These are phyloP conservation scores for Bombyx mandarina DNA, from an alignment of 1,140 invertebrate species.

Conservation along the genomic window DNA sequence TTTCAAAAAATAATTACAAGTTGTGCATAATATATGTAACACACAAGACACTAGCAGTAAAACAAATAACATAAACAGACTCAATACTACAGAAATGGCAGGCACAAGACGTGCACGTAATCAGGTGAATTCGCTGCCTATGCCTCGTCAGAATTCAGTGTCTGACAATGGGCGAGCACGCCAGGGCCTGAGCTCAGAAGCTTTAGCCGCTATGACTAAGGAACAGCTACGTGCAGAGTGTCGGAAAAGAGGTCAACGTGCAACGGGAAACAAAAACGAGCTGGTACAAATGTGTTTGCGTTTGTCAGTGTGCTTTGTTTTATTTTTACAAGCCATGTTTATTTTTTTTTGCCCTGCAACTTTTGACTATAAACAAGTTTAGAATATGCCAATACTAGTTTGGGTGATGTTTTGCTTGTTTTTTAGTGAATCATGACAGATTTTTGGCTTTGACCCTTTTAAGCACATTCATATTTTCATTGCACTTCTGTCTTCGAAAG, in stretches of 20 bases:
- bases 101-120: conserved; percentile 56
- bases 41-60: too few species aligned
- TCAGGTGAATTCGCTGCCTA: conserved; percentile 48
- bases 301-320: conserved; percentile 46
- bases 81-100: conserved; percentile 27
- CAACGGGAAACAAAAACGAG: conserved; percentile 75
- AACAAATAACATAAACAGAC: background rate
- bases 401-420: background rate
- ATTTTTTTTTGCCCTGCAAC: conserved; percentile 14
- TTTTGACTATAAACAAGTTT: conserved; percentile 2
- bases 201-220: conserved; percentile 72
- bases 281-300: conserved; percentile 68
- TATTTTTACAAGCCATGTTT: conserved; percentile 35
- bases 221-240: conserved; percentile 75
- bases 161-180: conserved; percentile 55
- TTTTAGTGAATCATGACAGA: background rate
- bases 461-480: too few species aligned
- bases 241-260: conserved; percentile 73
- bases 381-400: background rate
- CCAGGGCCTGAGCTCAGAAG: conserved; percentile 59
- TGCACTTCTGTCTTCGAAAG: too few species aligned
- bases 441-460: background rate
- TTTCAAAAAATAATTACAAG: too few species aligned
- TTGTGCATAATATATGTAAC: too few species aligned
- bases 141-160: conserved; percentile 56